These are phyloP conservation scores for Scolanthus callimorphus DNA, from an alignment of 92 coral and sea anemone species.

Conservation along the genomic window DNA sequence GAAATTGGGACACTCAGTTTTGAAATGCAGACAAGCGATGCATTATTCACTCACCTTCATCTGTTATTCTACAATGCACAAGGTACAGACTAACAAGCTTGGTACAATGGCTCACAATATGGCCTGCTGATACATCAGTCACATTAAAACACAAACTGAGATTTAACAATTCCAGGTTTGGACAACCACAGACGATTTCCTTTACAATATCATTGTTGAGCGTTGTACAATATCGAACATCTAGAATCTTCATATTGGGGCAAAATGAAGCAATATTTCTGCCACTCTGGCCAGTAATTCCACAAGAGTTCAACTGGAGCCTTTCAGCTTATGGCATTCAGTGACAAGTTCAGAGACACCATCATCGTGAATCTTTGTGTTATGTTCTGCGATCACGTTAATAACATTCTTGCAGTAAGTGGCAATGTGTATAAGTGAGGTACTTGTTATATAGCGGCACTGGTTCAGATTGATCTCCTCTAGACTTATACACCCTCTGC, in stretches of 20 bases:
- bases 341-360: slow-evolving; percentile 72
- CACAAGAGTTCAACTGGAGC: slow-evolving; percentile 78
- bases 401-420: slow-evolving; percentile 54
- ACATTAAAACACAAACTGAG: slow-evolving; percentile 84
- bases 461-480: slow-evolving; percentile 78
- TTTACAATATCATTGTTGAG: slow-evolving; percentile 63
- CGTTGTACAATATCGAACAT: slow-evolving; percentile 62
- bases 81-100: slow-evolving; percentile 65
- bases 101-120: slow-evolving; percentile 54
- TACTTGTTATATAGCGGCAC: slow-evolving; percentile 69
- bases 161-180: slow-evolving; percentile 53
- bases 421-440: slow-evolving; percentile 59
- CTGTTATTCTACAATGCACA: slow-evolving; percentile 87
- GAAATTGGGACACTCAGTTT: no score
- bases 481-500: slow-evolving; percentile 70
- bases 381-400: slow-evolving; percentile 59
- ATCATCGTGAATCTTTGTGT: slow-evolving; percentile 53
- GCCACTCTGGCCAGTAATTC: slow-evolving; percentile 58
- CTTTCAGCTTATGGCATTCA: slow-evolving; percentile 58
- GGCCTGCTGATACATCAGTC: slow-evolving; percentile 64
- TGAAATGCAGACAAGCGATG: no score
- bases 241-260: slow-evolving; percentile 50
- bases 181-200: slow-evolving; percentile 53
- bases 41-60: slow-evolving; percentile 57
- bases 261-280: slow-evolving; percentile 45